phyloP scores from a whole-genome alignment of 2,888 invertebrate species.

The Malacosoma neustria region DNA sequence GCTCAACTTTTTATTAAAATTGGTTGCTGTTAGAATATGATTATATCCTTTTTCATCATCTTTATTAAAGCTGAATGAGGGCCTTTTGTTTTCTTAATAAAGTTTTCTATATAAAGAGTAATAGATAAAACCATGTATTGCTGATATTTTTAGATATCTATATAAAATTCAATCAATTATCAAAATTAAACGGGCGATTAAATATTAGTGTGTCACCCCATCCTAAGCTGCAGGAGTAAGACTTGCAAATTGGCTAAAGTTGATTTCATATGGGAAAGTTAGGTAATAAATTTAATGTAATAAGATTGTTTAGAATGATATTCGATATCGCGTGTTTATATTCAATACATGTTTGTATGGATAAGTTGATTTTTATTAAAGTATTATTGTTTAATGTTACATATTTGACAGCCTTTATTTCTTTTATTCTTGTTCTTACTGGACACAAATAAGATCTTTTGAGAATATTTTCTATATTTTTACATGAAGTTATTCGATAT shows the following conservation, averaged over 20 bases:
- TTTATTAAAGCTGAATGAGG: too few relatives aligned
- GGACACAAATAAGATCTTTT: too few relatives aligned
- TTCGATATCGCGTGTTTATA: background rate
- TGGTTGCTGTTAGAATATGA: background rate
- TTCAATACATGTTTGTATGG: background rate
- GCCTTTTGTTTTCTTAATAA: too few relatives aligned
- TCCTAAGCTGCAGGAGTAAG: background rate
- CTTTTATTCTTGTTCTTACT: background rate
- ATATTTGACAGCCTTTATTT: background rate
- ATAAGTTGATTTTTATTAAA: background rate
- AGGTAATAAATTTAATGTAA: conserved; percentile 26
- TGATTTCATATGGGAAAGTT: conserved; percentile 22
- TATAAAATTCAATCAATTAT: too few relatives aligned
- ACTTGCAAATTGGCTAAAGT: background rate
- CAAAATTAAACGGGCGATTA: background rate
- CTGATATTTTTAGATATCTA: too few relatives aligned
- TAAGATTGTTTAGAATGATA: conserved; percentile 11
- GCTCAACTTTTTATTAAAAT: background rate
- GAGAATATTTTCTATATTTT: too few relatives aligned
- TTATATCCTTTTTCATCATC: too few relatives aligned
- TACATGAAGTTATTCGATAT: too few relatives aligned
- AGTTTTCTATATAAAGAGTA: too few relatives aligned
- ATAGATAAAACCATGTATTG: too few relatives aligned
- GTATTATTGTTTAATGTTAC: background rate
- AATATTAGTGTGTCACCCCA: background rate